Conservation (phyloP, 2,888 invertebrate species). For the Drosophila glabriapex region DNA sequence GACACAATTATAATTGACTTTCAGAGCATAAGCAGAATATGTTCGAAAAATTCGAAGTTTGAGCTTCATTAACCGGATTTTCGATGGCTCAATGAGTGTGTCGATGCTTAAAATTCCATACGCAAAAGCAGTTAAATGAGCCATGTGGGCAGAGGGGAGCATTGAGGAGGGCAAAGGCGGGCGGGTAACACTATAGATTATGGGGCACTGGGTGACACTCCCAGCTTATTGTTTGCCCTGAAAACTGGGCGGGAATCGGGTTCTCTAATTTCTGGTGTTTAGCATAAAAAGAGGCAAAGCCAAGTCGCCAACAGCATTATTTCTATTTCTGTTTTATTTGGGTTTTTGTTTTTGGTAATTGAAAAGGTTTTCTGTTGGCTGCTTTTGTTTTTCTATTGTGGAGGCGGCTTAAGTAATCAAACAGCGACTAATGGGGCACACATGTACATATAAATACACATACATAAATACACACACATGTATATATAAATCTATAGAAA, state of each 20-base stretch:
- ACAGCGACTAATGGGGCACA: conserved; percentile 52
- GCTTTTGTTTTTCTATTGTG: conserved; percentile 35
- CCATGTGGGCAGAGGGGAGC: background rate
- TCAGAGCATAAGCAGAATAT: background rate
- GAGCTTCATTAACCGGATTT: conserved; percentile 4
- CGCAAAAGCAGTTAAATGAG: conserved; percentile 10
- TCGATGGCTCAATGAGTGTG: conserved; percentile 19
- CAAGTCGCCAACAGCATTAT: conserved; percentile 38
- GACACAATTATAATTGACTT: background rate
- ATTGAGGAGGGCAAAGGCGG: background rate
- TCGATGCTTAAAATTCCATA: conserved; percentile 27
- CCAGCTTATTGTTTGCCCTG: conserved; percentile 36
- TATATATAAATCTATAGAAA: conserved; percentile 21
- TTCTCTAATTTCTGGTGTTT: conserved; percentile 44
- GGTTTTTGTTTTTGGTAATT: conserved; percentile 63
- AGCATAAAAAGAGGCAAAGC: conserved; percentile 69
- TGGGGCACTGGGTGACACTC: conserved; percentile 38
- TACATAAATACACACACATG: background rate
- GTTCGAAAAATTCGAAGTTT: background rate
- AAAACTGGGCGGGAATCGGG: conserved; percentile 6
- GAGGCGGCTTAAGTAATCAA: conserved; percentile 75
- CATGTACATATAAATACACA: background rate
- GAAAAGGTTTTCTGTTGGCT: conserved; percentile 58
- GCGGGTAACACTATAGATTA: background rate
- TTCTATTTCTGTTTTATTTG: background rate